Percentiles rank a stretch among this genome's conserved stretches.
Evolutionary conservation across 2,888 invertebrate genomes (phyloP).

Genomic region (Girardia tigrina): DNA sequence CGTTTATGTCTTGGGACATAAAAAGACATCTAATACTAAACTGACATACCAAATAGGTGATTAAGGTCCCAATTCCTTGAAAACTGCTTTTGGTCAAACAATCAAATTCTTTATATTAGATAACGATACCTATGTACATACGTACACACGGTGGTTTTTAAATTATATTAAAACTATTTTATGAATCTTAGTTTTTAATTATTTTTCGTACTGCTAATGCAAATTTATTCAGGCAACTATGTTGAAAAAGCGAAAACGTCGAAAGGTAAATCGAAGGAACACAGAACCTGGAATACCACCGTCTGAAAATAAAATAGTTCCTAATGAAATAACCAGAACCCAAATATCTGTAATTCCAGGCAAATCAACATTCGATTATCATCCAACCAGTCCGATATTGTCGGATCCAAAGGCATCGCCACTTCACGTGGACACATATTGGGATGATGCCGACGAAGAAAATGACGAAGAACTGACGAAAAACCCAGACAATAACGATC

Average conservation of each 20-base stretch:
- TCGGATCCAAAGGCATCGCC: constrained; percentile 19
- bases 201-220: too few species aligned
- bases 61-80: too few species aligned
- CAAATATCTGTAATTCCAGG: constrained; percentile 4
- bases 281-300: constrained; percentile 48
- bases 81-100: too few species aligned
- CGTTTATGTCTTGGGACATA: too few species aligned
- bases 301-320: background rate
- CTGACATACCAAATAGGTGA: too few species aligned
- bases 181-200: too few species aligned
- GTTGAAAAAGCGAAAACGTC: constrained; percentile 78
- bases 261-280: constrained; percentile 85
- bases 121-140: too few species aligned
- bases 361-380: constrained; percentile 20
- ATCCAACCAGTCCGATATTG: constrained; percentile 1
- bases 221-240: constrained; percentile 98
- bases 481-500: background rate
- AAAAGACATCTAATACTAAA: too few species aligned
- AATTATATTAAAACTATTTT: too few species aligned
- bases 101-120: too few species aligned
- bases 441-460: constrained; percentile 16
- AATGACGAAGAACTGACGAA: background rate
- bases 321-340: background rate
- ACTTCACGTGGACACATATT: constrained; percentile 3
- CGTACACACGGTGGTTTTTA: too few species aligned